Conservation (phyloP, 2,113 vertebrate genomes). For the Plotosus lineatus region DNA sequence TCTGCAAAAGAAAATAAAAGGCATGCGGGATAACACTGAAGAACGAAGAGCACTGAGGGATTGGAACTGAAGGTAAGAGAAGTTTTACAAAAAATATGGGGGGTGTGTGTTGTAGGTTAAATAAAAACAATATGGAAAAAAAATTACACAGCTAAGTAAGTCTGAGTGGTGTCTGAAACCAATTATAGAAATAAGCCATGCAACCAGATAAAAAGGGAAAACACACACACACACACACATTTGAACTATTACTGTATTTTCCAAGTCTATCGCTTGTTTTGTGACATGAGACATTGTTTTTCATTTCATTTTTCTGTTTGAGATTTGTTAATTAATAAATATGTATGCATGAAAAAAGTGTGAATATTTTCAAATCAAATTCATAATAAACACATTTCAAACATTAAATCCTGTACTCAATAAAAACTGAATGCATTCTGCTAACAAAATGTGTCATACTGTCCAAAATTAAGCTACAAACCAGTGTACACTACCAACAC, state of each 20-base stretch:
- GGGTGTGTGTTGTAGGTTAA: neutral
- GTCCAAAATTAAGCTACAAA: neutral
- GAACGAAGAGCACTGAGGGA: neutral
- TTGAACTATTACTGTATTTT: too few species aligned
- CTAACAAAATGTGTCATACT: neutral
- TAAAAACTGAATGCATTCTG: neutral
- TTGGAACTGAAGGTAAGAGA: conserved; percentile 33
- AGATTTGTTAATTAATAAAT: too few species aligned
- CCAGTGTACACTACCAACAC: neutral
- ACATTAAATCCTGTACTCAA: too few species aligned
- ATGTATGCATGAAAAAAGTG: too few species aligned
- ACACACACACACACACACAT: too few species aligned
- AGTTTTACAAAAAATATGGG: neutral
- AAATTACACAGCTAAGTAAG: neutral
- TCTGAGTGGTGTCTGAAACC: neutral
- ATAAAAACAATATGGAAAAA: neutral
- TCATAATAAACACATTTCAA: too few species aligned
- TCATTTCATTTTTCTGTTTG: too few species aligned
- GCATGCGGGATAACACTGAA: neutral
- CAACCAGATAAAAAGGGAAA: neutral
- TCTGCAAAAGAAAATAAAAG: neutral
- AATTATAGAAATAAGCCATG: neutral
- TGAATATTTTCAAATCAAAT: too few species aligned
- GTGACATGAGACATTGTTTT: too few species aligned
- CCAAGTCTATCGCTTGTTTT: too few species aligned